Evolutionary conservation across 2,888 invertebrate genomes (phyloP), one percentile per base, ranked within the genome.

Genomic region (Lepidonotus clava): DNA sequence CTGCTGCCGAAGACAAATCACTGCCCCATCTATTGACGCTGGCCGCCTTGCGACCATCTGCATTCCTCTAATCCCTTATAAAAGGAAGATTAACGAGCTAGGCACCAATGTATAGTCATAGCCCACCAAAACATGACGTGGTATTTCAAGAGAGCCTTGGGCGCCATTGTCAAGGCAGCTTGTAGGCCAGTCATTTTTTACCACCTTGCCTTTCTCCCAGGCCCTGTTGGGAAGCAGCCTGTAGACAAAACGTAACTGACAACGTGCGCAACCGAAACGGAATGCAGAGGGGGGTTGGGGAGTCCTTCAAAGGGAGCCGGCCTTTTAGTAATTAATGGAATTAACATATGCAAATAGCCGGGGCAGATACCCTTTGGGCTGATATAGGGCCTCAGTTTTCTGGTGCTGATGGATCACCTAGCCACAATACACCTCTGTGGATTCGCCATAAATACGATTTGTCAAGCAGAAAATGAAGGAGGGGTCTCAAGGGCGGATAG

Each of bases 71-170:
- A 80, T 80, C 80, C 80, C 51, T 41, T 41, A 41, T 80, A 80
- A 80, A 80, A 80, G 80, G 80, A 80, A 80, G 80, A 80, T 80
- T 80, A 80, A 80, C 80, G 80, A 51, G 5, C 80, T 32, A 41
- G 24, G 21, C 46, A 28, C 80, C 80, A n/a, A 80, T 80, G 80
- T 80, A 80, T 51, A 80, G 80, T 80, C 80, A 80, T 28, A 46
- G 41, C 32, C 46, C 51, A 80, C 80, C 80, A 80, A 80, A 28
- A 80, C 80, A 80, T 80, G 80, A 51, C 80, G 51, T 21, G 46
- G 32, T 46, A 32, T 28, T 46, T n/a, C 80, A 24, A 41, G 46
- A 41, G 28, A 28, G 14, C 80, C 28, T 32, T 14, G 21, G 71
- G 4, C 51, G 28, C 46, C 46, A 80, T 80, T 80, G 80, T 80